Base-by-base conservation (phyloP, 2,797 vertebrate genomes). In the Acridotheres tristis region DNA sequence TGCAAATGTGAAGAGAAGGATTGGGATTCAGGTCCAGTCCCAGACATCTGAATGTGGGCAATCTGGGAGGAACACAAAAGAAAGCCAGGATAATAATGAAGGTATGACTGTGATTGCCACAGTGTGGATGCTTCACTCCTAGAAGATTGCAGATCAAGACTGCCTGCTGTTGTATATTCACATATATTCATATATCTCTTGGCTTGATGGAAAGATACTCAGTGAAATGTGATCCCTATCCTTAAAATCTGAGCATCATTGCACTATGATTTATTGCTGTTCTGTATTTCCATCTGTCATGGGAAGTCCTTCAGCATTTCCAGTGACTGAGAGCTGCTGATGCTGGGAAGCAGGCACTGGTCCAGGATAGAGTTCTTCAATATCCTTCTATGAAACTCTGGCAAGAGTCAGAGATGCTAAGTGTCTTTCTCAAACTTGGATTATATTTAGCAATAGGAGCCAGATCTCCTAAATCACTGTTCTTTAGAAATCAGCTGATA, bases 311-410 rank as follows among this genome's bases (percentile, higher is more conserved):
- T 67, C 81, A 80, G 13, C 42, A 74, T 68, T 94, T 89, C 77
- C 57, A 68, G 36, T 74, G 63, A 68, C 38, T 96, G 77, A 89
- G 61, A 51, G 54, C 50, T 89, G 76, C 61, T 89, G 61, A 40
- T 80, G 36, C 78, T 86, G 65, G 54, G 42, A 90, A 71, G n/a
- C 29, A 57, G 90, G 84, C 90, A 40, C 9, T 66, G 26, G 5
- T 95, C 86, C 92, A 95, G 38, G 38, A 54, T 85, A 23, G 38
- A 77, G 50, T 55, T 92, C 78, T 90, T 93, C 67, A 89, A 17
- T 36, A 85, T 93, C 90, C 8, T 92, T 88, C 90, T 89, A 10
- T 85, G 78, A 90, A 95, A 83, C 40, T 67, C 43, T 90, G 90
- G 72, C 84, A 95, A 63, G 53, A 69, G 23, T 58, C 53, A 85